phyloP scores from a whole-genome alignment of 2,888 invertebrate genomes.

The Amphimallon solstitiale region DNA sequence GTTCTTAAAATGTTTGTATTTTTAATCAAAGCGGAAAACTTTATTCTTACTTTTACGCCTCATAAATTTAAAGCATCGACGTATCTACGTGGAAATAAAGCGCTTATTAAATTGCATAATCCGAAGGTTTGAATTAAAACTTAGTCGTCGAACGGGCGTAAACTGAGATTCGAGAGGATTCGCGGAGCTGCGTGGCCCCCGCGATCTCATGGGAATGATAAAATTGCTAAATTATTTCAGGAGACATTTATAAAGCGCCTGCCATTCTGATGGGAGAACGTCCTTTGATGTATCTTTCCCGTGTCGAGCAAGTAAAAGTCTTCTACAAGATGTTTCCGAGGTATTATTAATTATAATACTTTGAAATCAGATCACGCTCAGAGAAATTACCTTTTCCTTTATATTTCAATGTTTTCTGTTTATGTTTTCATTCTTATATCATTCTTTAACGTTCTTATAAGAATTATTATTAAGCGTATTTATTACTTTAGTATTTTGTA shows the following conservation, averaged over 20 bases:
- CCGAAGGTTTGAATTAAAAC: slow-evolving; percentile 38
- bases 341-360: slow-evolving; percentile 27
- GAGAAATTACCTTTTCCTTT: background rate
- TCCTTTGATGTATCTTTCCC: slow-evolving; percentile 17
- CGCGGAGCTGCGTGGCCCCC: too few relatives aligned
- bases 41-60: slow-evolving; percentile 37
- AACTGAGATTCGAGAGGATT: slow-evolving; percentile 22
- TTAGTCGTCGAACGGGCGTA: slow-evolving; percentile 27
- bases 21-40: slow-evolving; percentile 32
- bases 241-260: slow-evolving; percentile 44
- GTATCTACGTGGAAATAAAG: slow-evolving; percentile 36
- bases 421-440: too few relatives aligned
- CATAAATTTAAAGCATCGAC: slow-evolving; percentile 39
- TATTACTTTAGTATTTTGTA: too few relatives aligned
- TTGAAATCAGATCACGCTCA: slow-evolving; percentile 3
- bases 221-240: slow-evolving; percentile 47
- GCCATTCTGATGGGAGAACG: slow-evolving; percentile 16
- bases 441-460: too few relatives aligned
- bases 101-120: slow-evolving; percentile 42
- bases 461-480: too few relatives aligned
- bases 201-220: slow-evolving; percentile 42
- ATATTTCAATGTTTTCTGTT: background rate
- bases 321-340: background rate
- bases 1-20: slow-evolving; percentile 32
- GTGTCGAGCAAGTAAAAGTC: slow-evolving; percentile 10